Base-by-base conservation (phyloP, 2,888 invertebrate species). In the Deroplatys truncata region DNA sequence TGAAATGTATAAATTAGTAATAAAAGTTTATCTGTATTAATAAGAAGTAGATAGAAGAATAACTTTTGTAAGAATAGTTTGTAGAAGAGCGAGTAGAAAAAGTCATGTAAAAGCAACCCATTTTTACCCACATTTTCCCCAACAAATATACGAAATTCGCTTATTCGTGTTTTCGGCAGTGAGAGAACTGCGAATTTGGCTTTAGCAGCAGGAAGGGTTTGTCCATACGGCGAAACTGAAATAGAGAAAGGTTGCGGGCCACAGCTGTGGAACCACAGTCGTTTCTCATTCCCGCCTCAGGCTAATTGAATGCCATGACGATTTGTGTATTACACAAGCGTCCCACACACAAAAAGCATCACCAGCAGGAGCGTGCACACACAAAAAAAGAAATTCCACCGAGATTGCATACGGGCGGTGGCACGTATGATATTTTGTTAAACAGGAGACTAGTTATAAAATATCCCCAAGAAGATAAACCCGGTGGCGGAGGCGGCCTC, bases 381-480 rank as follows among this genome's bases (percentile, higher is more conserved):
- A 72, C 16, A 72, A 43, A 43, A 43, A 43, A 43, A 43, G 43
- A 72, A 72, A 72, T 72, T 72, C 56, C 56, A 20, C 56, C 16
- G 56, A 72, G 56, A 72, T 72, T 72, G 56, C 56, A 72, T 20
- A 25, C 56, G 56, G 56, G 25, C 56, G 56, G 25, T 25, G 56
- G 56, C 56, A 72, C 56, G 56, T 72, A 72, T 72, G 56, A 72
- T 72, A 72, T 72, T 72, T 72, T 72, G 56, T 72, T 72, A 72
- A 72, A 72, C 56, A 72, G 56, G 35, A 87, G 83, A 83, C 83
- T 87, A 35, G 87, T 87, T 87, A 86, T 86, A 82, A 87, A 87
- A 87, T 87, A 87, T 35, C 87, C 87, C 83, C 83, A 87, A 87
- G 87, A 87, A 87, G 87, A 87, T 87, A 87, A 87, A 43, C 87